Conservation (phyloP, 1,140 invertebrate species). For the Epicauta chinensis region DNA sequence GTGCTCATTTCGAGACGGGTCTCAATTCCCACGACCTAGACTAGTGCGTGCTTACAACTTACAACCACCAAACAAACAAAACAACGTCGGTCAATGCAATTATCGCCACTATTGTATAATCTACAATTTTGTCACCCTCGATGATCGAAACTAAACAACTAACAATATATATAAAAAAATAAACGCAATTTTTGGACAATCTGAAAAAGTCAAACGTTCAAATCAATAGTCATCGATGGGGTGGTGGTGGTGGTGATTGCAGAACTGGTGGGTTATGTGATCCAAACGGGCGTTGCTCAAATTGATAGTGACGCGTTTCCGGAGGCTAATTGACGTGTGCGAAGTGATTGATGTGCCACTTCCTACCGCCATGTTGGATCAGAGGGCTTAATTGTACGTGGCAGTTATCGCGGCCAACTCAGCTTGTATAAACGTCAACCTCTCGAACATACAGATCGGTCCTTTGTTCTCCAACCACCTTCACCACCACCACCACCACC, state of each 20-base stretch:
- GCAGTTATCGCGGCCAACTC: slow-evolving; percentile 30
- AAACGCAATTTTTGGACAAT: slow-evolving; percentile 11
- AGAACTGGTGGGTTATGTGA: slow-evolving; percentile 27
- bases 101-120: slow-evolving; percentile 30
- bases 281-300: slow-evolving; percentile 35
- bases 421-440: slow-evolving; percentile 31
- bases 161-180: too few species aligned
- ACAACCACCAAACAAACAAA: slow-evolving; percentile 38
- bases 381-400: slow-evolving; percentile 33
- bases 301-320: slow-evolving; percentile 44
- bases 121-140: too few species aligned
- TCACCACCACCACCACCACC: too few species aligned
- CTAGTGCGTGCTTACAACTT: slow-evolving; percentile 34
- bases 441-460: slow-evolving; percentile 14
- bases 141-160: too few species aligned
- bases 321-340: slow-evolving; percentile 43
- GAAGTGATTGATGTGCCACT: slow-evolving; percentile 41
- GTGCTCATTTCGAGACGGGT: slow-evolving; percentile 20
- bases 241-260: slow-evolving; percentile 8
- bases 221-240: slow-evolving; percentile 20
- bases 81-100: slow-evolving; percentile 28
- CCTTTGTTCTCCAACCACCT: too few species aligned
- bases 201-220: slow-evolving; percentile 13
- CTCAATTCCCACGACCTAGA: slow-evolving; percentile 33
- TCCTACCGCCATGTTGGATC: slow-evolving; percentile 42